Base-by-base conservation (phyloP, 2,888 invertebrate species). In the Drosophila prolongata region DNA sequence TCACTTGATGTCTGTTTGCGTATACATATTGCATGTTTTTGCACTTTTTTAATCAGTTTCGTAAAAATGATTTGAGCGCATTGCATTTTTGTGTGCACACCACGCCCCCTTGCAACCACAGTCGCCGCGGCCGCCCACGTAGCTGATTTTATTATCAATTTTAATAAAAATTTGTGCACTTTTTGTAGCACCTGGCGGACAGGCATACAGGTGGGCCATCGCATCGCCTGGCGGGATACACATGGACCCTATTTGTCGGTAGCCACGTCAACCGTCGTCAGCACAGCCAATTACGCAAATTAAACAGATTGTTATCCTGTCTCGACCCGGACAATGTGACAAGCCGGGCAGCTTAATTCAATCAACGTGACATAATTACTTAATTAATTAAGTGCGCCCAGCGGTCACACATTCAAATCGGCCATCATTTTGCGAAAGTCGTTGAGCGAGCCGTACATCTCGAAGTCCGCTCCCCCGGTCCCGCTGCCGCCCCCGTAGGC, bases 351-450 rank as follows among this genome's bases (percentile, higher is more conserved):
- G 78, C 69, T 77, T 85, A 85, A 83, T 87, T 81, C 71, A 83
- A 87, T 83, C 83, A 79, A 75, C 69, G 75, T 74, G 72, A 69
- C 76, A 79, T 83, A 85, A 88, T 83, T 88, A 83, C 86, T 88
- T 83, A 88, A 88, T 83, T 83, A 83, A 82, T 79, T 78, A 79
- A 74, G 64, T 60, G 60, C 64, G 60, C 58, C 59, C 71, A 55
- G 44, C 52, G 82, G 75, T 92, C 91, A 92, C 87, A 95, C 94
- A 92, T 95, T 95, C 78, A 95, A 92, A 91, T 95, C 95, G 62
- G 95, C 95, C 95, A 95, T 95, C 95, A 95, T 95, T 93, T 95
- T 95, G 65, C 95, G 93, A 92, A 95, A 95, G 91, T 95, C 95
- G 71, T 95, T 95, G 74, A 95, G 93, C 14, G 95, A 95, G 90